Conservation (phyloP, 2,888 invertebrate species). For the Ophion obscuratus region DNA sequence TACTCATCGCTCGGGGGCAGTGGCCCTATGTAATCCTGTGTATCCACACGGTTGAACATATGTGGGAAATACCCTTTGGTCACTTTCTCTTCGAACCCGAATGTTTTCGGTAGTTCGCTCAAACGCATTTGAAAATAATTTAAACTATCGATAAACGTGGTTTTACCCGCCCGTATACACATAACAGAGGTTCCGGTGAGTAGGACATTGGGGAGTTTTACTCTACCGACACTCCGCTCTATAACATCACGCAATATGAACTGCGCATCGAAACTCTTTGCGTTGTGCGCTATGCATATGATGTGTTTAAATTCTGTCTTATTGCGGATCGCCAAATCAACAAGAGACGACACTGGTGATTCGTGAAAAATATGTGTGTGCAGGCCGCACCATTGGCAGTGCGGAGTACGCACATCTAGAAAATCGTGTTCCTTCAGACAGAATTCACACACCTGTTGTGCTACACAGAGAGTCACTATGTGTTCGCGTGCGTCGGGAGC, state of each 20-base stretch:
- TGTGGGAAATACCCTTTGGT: conserved; percentile 73
- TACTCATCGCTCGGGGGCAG: background rate
- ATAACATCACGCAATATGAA: conserved; percentile 55
- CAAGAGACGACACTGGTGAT: background rate
- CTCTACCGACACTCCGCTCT: conserved; percentile 67
- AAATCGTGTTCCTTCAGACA: background rate
- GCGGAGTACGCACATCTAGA: too few relatives aligned
- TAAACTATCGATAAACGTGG: conserved; percentile 71
- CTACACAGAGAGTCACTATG: conserved; percentile 31
- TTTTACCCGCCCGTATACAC: conserved; percentile 51
- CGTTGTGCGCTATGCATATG: conserved; percentile 59
- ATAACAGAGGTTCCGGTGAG: conserved; percentile 22
- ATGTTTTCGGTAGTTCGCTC: conserved; percentile 71
- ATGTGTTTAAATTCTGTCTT: conserved; percentile 27
- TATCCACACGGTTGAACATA: conserved; percentile 70
- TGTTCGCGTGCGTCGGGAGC: background rate
- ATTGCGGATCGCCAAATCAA: background rate
- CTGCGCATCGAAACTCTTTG: conserved; percentile 59
- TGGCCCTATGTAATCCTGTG: conserved; percentile 39
- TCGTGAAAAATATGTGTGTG: background rate
- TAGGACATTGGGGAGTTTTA: conserved; percentile 39
- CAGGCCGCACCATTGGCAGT: background rate
- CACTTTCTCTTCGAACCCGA: conserved; percentile 65
- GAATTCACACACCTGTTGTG: background rate
- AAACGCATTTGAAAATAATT: conserved; percentile 76